Conservation (phyloP, 2,888 invertebrate genomes). For the Nezara viridula region DNA sequence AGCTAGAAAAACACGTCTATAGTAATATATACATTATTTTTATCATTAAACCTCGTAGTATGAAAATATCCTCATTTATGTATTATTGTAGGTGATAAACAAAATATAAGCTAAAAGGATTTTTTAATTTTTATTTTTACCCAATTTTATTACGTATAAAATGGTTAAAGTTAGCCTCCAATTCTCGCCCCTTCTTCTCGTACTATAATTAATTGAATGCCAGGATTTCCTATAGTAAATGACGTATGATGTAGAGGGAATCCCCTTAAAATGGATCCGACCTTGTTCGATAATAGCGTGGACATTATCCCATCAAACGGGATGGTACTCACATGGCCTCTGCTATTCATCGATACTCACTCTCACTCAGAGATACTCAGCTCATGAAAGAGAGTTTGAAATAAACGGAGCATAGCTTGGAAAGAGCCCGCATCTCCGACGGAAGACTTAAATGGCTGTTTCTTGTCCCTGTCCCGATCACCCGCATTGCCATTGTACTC, state of each 20-base stretch:
- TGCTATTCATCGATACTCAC: not conserved
- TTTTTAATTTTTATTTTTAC: too few species aligned
- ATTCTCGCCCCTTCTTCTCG: not conserved
- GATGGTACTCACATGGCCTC: not conserved
- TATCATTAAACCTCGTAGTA: too few species aligned
- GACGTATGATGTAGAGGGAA: not conserved
- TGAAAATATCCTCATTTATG: too few species aligned
- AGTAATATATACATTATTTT: too few species aligned
- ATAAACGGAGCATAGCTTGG: not conserved
- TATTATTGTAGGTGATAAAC: too few species aligned
- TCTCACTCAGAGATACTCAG: too few species aligned
- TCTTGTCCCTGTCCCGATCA: not conserved
- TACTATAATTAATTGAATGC: not conserved
- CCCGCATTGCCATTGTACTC: conserved; percentile 54
- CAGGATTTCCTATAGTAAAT: not conserved
- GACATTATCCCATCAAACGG: not conserved
- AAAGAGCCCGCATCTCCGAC: conserved; percentile 32
- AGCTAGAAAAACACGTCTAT: too few species aligned
- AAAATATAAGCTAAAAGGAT: too few species aligned
- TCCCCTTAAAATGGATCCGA: not conserved
- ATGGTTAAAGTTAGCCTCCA: too few species aligned
- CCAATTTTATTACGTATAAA: too few species aligned
- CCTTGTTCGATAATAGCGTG: not conserved
- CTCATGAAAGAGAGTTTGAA: not conserved
- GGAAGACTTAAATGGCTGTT: conserved; percentile 23